Conservation (phyloP, 2,797 vertebrate genomes). For the Catharus ustulatus region DNA sequence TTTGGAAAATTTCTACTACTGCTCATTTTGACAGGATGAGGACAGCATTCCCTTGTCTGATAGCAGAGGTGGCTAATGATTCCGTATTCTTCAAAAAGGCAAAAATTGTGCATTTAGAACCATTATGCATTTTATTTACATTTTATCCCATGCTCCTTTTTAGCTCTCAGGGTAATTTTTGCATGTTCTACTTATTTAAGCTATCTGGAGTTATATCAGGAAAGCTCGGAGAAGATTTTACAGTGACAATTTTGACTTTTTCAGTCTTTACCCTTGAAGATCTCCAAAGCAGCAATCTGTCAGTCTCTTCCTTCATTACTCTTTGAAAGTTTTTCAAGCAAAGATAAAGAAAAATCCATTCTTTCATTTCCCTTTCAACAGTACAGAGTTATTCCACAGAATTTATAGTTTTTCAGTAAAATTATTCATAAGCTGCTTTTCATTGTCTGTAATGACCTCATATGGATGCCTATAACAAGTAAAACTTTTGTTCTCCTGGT, state of each 20-base stretch:
- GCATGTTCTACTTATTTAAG: neutral
- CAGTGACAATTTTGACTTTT: neutral
- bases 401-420: neutral
- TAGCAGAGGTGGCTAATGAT: neutral
- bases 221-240: neutral
- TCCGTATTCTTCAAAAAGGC: neutral
- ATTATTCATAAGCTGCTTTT: neutral
- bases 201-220: neutral
- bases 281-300: neutral
- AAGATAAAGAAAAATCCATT: neutral
- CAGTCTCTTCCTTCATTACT: neutral
- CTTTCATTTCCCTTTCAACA: neutral
- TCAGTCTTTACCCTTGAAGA: neutral
- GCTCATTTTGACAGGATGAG: neutral
- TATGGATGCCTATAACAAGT: neutral
- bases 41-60: neutral
- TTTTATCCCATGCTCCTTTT: neutral
- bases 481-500: neutral
- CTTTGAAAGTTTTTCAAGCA: constrained; percentile 13
- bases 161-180: neutral
- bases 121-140: neutral
- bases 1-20: neutral
- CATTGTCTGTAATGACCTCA: neutral
- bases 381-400: neutral
- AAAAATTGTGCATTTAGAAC: neutral